Evolutionary conservation across 64 coral and sea anemone genomes (phyloP).

Genomic region (Stichodactyla helianthus): DNA sequence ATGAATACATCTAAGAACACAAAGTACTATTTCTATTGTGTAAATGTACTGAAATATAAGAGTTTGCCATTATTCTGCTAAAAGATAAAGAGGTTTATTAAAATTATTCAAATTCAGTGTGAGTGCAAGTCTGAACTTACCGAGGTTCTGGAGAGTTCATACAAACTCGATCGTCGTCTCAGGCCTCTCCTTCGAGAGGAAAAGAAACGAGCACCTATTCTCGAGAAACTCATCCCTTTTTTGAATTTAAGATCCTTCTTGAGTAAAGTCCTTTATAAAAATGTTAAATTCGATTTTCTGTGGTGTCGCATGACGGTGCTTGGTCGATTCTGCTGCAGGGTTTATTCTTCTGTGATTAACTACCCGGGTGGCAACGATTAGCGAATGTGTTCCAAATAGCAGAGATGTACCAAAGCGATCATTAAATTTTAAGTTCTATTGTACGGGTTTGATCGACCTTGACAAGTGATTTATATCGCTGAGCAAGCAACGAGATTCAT

Average conservation of each 20-base stretch:
- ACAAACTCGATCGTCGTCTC: neutral
- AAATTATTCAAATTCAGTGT: neutral
- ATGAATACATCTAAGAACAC: too few species aligned
- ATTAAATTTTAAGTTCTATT: neutral
- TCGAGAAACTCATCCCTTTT: neutral
- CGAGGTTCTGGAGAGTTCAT: slow-evolving; percentile 10
- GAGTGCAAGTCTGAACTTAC: neutral
- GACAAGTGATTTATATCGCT: neutral
- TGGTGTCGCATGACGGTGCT: neutral
- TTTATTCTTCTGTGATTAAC: neutral
- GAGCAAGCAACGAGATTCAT: neutral
- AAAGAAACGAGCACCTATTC: neutral
- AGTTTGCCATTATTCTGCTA: too few species aligned
- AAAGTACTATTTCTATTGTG: too few species aligned
- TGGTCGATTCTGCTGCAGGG: neutral
- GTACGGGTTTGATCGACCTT: slow-evolving; percentile 4
- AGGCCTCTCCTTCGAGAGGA: neutral
- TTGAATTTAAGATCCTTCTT: neutral
- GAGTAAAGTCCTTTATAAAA: neutral
- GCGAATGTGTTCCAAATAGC: neutral
- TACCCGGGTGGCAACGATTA: neutral
- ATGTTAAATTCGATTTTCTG: neutral
- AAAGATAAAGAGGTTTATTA: neutral
- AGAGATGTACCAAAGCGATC: neutral
- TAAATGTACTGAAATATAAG: too few species aligned